Percentiles rank a stretch among this genome's conserved stretches.
phyloP scores from a whole-genome alignment of 2,113 vertebrate species.

The Alligator sinensis region DNA sequence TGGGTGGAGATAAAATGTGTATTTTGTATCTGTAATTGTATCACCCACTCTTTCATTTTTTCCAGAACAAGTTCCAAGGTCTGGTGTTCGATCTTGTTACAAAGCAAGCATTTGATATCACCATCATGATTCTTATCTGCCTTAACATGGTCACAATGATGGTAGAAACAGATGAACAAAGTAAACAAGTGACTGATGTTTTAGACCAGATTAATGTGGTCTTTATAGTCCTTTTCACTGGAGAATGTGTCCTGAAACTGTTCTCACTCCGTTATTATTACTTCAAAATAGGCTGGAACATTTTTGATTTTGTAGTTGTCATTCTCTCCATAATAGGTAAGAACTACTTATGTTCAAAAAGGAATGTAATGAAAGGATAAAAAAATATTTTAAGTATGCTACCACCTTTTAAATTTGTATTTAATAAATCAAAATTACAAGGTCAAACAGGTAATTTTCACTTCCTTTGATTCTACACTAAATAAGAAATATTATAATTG shows the following conservation, averaged over 20 bases:
- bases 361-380: background rate
- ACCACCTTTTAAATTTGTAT: background rate
- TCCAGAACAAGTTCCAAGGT: slow-evolving; percentile 94
- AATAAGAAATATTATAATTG: background rate
- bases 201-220: slow-evolving; percentile 86
- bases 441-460: background rate
- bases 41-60: slow-evolving; percentile 35
- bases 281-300: slow-evolving; percentile 96
- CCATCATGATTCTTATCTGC: slow-evolving; percentile 94
- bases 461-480: background rate
- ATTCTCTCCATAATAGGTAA: slow-evolving; percentile 96
- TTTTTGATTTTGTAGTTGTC: slow-evolving; percentile 98
- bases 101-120: slow-evolving; percentile 92
- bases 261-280: slow-evolving; percentile 92
- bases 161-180: slow-evolving; percentile 91
- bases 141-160: slow-evolving; percentile 99
- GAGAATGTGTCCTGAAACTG: slow-evolving; percentile 94
- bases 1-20: background rate
- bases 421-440: background rate
- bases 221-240: slow-evolving; percentile 91
- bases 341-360: slow-evolving; percentile 49
- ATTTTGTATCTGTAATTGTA: background rate
- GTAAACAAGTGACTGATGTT: background rate
- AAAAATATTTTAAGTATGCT: background rate
- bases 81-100: slow-evolving; percentile 92